These are phyloP conservation scores for Pediacus dermestoides DNA, from an alignment of 2,888 invertebrate genomes.

Conservation along the genomic window DNA sequence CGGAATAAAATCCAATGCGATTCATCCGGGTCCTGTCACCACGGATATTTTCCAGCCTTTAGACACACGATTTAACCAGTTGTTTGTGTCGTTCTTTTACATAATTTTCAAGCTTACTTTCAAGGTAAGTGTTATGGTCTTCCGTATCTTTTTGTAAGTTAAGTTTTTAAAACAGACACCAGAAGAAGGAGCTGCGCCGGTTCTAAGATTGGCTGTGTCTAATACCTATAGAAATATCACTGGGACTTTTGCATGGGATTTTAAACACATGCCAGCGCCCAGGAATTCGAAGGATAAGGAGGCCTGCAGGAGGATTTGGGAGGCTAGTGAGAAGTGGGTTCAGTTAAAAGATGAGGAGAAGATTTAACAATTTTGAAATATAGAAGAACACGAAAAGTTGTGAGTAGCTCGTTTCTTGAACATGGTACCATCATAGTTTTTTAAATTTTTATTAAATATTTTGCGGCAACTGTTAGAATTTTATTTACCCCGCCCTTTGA, in stretches of 20 bases:
- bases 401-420: too few species aligned
- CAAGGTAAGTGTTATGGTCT: neutral
- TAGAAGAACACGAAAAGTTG: too few species aligned
- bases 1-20: too few species aligned
- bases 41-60: neutral
- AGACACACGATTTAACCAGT: neutral
- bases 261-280: neutral
- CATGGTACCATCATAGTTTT: too few species aligned
- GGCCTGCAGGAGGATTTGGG: conserved; percentile 3
- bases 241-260: neutral
- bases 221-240: conserved; percentile 1
- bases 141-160: neutral
- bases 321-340: conserved; percentile 1
- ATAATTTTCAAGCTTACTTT: neutral
- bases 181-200: conserved; percentile 4
- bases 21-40: neutral
- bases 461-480: too few species aligned
- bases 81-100: neutral
- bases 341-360: neutral
- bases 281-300: conserved; percentile 3
- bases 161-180: neutral
- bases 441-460: too few species aligned
- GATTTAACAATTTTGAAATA: neutral
- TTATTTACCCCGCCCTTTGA: too few species aligned
- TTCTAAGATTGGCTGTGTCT: conserved; percentile 1